Evolutionary conservation across 1,140 invertebrate species (phyloP), one percentile per base, ranked within the genome.

Genomic region (Mercenaria mercenaria): DNA sequence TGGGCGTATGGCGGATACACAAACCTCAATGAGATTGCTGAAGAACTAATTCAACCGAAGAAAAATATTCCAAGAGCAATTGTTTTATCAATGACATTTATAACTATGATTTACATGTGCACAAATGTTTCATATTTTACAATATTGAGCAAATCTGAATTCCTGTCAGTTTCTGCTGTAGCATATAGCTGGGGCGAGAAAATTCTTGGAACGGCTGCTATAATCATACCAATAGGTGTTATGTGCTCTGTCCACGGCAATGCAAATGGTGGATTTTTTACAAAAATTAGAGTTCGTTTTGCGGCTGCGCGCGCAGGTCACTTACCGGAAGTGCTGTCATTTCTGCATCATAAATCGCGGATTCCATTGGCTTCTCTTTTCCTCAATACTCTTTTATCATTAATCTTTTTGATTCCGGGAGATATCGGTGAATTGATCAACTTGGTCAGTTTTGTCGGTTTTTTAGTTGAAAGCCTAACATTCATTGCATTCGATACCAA

Each of bases 1-100:
- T 86, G 83, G 83, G 83, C 83, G 26, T 86, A 86, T 50, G 47
- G 50, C 26, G 83, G 83, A 84, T 84, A 69, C 37, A 39, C 59
- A 41, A 34, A n/a, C 11, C 64, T 84, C 2, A 84, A 84, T 47
- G 81, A 84, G 3, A 67, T 84, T 11, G 23, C n/a, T n/a, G n/a
- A n/a, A n/a, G n/a, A n/a, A n/a, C n/a, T n/a, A n/a, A n/a, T n/a
- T n/a, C n/a, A n/a, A 20, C 81, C 81, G 8, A 67, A 43, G 43
- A 50, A 69, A 69, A 84, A 84, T 41, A 69, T 84, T 84, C 81
- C 81, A 10, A 61, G 43, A 43, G n/a, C 81, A 32, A 43, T 84
- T 8, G 47, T 69, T 26, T 47, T 69, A 47, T 84, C 81, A 32
- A 37, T 84, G 37, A 69, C 64, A 11, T 11, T 69, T 0, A 23